A percentile compares a stretch with the other conserved stretches of the same genome.
Evolutionary conservation across 2,888 invertebrate genomes (phyloP).

Genomic region (Cotesia congregata): DNA sequence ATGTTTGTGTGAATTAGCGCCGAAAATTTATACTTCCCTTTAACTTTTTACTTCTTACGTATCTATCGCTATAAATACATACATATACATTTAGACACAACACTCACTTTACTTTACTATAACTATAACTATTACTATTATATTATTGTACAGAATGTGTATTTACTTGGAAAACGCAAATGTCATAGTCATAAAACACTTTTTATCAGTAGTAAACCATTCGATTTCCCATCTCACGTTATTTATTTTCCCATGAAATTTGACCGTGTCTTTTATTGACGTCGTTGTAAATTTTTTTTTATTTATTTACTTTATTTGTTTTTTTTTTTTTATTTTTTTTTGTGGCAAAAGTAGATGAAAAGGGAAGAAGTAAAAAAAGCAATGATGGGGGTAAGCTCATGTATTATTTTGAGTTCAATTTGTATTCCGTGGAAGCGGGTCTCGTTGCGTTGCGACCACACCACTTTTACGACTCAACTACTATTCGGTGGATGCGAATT

Average conservation of each 20-base stretch:
- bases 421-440: slow-evolving; percentile 43
- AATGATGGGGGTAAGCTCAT: slow-evolving; percentile 43
- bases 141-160: slow-evolving; percentile 7
- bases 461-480: slow-evolving; percentile 41
- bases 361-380: slow-evolving; percentile 25
- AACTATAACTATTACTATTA: neutral
- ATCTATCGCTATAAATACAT: slow-evolving; percentile 3
- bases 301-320: slow-evolving; percentile 33
- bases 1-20: slow-evolving; percentile 54
- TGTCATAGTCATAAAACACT: neutral
- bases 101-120: neutral
- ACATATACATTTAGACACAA: slow-evolving; percentile 18
- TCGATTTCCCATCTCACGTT: slow-evolving; percentile 3
- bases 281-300: neutral
- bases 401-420: slow-evolving; percentile 51
- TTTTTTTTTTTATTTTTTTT: slow-evolving; percentile 39
- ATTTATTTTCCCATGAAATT: slow-evolving; percentile 16
- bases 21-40: slow-evolving; percentile 40
- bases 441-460: slow-evolving; percentile 39
- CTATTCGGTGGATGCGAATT: slow-evolving; percentile 36
- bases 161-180: neutral
- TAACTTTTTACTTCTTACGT: slow-evolving; percentile 11
- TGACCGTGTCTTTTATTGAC: slow-evolving; percentile 2
- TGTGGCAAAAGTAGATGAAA: slow-evolving; percentile 22
- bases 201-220: slow-evolving; percentile 9